These are phyloP conservation scores for Proterorhinus semilunaris DNA, from an alignment of 2,113 vertebrate genomes.

Conservation along the genomic window DNA sequence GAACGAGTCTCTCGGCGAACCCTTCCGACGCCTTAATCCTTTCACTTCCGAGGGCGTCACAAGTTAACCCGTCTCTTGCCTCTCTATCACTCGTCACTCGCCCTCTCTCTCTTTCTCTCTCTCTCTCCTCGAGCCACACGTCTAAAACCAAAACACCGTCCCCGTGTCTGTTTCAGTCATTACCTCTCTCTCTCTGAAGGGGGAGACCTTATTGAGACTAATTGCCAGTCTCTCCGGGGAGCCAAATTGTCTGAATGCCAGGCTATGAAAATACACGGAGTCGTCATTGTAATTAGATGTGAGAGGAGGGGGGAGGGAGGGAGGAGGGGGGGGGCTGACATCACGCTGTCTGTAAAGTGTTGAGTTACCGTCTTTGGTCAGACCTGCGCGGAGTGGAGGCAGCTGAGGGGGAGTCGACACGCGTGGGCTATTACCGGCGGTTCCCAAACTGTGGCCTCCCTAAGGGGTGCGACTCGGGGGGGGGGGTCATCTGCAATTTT, in stretches of 20 bases:
- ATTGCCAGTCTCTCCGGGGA: conserved; percentile 67
- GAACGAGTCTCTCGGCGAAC: no score
- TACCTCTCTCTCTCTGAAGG: conserved; percentile 41
- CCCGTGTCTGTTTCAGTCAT: conserved; percentile 63
- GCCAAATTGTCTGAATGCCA: conserved; percentile 67
- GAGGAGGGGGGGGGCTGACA: conserved; percentile 59
- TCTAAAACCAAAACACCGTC: conserved; percentile 38
- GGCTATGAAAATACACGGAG: conserved; percentile 70
- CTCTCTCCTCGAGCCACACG: conserved; percentile 43
- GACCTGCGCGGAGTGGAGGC: conserved; percentile 18
- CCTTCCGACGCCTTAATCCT: no score
- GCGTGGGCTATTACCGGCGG: no score
- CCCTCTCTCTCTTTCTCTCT: conserved; percentile 30
- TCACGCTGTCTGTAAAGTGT: conserved; percentile 62
- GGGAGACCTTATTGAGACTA: conserved; percentile 71
- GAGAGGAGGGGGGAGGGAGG: conserved; percentile 48
- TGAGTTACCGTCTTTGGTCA: conserved; percentile 62
- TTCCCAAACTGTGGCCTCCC: neutral
- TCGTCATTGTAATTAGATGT: conserved; percentile 72
- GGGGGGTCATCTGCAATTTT: no score
- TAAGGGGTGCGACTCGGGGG: no score
- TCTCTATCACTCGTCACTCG: conserved; percentile 25
- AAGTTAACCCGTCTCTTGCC: conserved; percentile 45
- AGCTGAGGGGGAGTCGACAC: conserved; percentile 28
- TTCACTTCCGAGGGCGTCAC: neutral